Conservation (phyloP, 2,797 vertebrate species). For the Nasua narica region DNA sequence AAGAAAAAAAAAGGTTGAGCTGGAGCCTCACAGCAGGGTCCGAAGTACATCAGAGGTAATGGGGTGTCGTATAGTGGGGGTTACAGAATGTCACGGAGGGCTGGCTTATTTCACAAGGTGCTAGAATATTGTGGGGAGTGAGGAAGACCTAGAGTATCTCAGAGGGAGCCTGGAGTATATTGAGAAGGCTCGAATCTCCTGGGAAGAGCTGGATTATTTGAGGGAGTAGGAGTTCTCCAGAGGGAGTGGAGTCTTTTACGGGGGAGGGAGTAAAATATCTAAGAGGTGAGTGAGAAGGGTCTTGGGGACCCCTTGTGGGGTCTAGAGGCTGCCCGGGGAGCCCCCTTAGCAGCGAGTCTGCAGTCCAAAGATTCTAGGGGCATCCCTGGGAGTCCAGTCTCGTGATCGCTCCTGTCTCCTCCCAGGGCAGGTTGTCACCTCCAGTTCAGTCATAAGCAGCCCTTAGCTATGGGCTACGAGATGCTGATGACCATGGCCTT, state of each 20-base stretch:
- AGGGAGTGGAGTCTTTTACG: not conserved
- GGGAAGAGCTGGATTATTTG: not conserved
- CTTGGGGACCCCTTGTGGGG: not conserved
- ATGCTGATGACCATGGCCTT: conserved; percentile 86
- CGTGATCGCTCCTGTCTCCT: not conserved
- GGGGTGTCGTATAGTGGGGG: not conserved
- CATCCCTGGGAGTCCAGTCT: conserved; percentile 7
- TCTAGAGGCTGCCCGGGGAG: not conserved
- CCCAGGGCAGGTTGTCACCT: conserved; percentile 88
- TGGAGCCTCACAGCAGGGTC: not conserved
- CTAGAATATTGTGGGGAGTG: not conserved
- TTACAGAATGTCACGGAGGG: not conserved
- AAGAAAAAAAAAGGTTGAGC: not conserved
- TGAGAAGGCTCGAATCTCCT: not conserved
- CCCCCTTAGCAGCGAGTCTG: not conserved
- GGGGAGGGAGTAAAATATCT: not conserved
- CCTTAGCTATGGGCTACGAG: conserved; percentile 84
- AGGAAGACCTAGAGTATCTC: not conserved
- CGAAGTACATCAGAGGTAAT: not conserved
- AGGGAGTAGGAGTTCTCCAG: not conserved
- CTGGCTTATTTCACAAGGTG: not conserved
- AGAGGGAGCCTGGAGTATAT: not conserved
- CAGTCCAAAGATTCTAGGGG: not conserved
- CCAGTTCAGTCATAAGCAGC: conserved; percentile 81
- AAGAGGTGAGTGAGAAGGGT: not conserved